These are phyloP conservation scores for Mizuhopecten yessoensis DNA, from an alignment of 1,140 invertebrate genomes.

Conservation along the genomic window DNA sequence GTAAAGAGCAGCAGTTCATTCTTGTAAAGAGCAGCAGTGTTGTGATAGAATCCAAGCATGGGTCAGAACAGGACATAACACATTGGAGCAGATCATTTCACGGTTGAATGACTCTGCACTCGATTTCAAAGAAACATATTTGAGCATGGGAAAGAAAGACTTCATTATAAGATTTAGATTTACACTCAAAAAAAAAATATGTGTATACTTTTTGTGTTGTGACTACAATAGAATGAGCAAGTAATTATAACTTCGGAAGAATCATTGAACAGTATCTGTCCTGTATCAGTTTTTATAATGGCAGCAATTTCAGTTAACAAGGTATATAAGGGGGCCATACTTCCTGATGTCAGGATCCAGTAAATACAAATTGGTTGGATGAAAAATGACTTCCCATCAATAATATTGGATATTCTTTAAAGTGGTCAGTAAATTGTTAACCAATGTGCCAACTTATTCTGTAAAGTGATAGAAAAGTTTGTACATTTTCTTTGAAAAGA, in stretches of 20 bases:
- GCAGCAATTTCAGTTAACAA: neutral
- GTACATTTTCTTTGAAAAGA: neutral
- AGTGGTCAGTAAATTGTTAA: neutral
- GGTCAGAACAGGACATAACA: neutral
- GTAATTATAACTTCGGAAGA: no score
- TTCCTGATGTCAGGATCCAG: neutral
- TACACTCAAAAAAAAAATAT: no score
- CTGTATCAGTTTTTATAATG: neutral
- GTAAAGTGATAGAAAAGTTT: neutral
- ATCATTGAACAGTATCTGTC: neutral
- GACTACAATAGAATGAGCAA: no score
- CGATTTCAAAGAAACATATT: neutral
- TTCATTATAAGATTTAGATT: no score
- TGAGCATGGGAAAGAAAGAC: neutral
- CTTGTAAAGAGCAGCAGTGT: conserved; percentile 16
- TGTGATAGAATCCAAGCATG: neutral
- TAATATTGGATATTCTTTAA: neutral
- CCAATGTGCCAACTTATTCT: neutral
- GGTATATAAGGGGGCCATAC: neutral
- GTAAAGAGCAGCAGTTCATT: conserved; percentile 17
- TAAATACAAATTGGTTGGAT: neutral
- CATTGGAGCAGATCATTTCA: neutral
- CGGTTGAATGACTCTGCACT: neutral
- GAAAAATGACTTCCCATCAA: neutral
- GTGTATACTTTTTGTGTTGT: no score